Percentiles rank a stretch among this genome's conserved stretches.
Evolutionary conservation across 2,797 vertebrate genomes (phyloP).

Genomic region (Channa striata): DNA sequence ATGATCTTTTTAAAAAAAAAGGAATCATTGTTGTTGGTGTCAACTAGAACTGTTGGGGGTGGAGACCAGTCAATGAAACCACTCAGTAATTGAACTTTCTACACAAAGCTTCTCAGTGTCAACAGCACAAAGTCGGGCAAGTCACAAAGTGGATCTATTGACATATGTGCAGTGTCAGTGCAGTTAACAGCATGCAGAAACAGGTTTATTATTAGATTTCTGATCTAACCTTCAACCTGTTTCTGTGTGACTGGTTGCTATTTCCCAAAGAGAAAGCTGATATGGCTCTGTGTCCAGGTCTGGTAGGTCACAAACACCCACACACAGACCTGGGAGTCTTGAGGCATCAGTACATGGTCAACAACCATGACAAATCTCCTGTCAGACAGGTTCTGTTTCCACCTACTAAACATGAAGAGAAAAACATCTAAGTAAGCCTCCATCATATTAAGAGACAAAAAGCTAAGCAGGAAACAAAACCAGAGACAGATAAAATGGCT

Average conservation of each 20-base stretch:
- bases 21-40: slow-evolving; percentile 47
- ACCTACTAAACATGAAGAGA: slow-evolving; percentile 50
- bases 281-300: slow-evolving; percentile 29
- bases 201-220: slow-evolving; percentile 54
- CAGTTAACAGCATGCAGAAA: slow-evolving; percentile 35
- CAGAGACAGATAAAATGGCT: slow-evolving; percentile 1
- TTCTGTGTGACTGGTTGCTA: slow-evolving; percentile 41
- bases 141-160: slow-evolving; percentile 62
- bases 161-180: slow-evolving; percentile 48
- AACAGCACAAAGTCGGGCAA: slow-evolving; percentile 34
- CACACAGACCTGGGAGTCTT: slow-evolving; percentile 53
- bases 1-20: slow-evolving; percentile 41
- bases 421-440: slow-evolving; percentile 20
- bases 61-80: slow-evolving; percentile 58
- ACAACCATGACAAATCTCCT: slow-evolving; percentile 72
- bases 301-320: slow-evolving; percentile 49
- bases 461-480: background rate
- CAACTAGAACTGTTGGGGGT: slow-evolving; percentile 37
- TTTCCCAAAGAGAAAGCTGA: slow-evolving; percentile 51
- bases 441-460: slow-evolving; percentile 11
- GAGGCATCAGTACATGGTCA: slow-evolving; percentile 63
- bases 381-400: slow-evolving; percentile 68
- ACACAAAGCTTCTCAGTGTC: slow-evolving; percentile 51
- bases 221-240: slow-evolving; percentile 44
- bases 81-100: slow-evolving; percentile 58